Percentiles rank a stretch among this genome's conserved stretches.
Evolutionary conservation across 1,140 invertebrate species (phyloP).

Genomic region (Euschistus heros): DNA sequence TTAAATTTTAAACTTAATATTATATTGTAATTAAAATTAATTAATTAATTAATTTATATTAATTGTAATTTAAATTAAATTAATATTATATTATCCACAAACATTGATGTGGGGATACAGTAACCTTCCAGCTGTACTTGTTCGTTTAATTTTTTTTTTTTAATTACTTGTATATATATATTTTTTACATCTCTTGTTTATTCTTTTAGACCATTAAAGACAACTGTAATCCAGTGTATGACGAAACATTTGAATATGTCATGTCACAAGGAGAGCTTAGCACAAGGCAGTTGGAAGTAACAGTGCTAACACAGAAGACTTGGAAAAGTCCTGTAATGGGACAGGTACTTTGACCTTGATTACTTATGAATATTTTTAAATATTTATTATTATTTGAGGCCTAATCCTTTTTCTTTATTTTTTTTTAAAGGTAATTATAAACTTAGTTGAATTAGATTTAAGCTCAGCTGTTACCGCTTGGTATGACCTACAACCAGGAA

Average conservation of each 20-base stretch:
- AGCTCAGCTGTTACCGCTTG: conserved; percentile 52
- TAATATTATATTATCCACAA: no score
- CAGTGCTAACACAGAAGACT: conserved; percentile 72
- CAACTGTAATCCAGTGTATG: conserved; percentile 81
- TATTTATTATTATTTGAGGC: no score
- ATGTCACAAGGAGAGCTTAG: conserved; percentile 64
- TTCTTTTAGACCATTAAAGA: conserved; percentile 59
- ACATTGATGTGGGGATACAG: no score
- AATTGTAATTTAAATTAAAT: no score
- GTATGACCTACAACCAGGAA: conserved; percentile 58
- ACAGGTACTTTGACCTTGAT: conserved; percentile 42
- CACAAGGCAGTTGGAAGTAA: conserved; percentile 61
- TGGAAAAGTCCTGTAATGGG: conserved; percentile 72
- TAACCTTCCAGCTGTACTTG: no score
- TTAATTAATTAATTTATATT: no score
- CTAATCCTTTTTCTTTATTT: neutral
- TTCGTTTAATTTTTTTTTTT: no score
- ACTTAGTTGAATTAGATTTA: conserved; percentile 52
- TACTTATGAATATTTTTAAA: no score
- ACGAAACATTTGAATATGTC: conserved; percentile 80
- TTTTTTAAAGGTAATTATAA: conserved; percentile 48
- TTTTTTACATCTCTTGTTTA: no score
- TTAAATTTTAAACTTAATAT: no score
- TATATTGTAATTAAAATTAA: no score
- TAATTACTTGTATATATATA: no score